Conservation (phyloP, 2,888 invertebrate genomes). For the Psococerastis gibbosa region DNA sequence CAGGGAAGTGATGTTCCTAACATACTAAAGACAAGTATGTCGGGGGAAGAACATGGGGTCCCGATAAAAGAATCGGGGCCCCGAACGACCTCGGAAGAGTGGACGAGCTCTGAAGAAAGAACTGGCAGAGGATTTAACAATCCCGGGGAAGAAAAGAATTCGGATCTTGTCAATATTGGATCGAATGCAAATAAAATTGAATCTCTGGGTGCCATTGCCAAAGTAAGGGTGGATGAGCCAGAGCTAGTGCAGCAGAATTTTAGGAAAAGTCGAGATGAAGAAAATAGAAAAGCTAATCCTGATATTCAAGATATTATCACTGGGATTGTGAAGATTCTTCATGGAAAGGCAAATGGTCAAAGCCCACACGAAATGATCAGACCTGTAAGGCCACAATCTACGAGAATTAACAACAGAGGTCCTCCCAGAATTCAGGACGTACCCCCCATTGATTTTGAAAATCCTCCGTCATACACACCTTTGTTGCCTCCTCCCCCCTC, state of each 20-base stretch:
- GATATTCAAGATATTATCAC: constrained; percentile 83
- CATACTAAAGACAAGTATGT: constrained; percentile 12
- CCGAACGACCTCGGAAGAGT: not conserved
- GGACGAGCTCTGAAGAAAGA: not conserved
- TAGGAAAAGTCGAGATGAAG: constrained; percentile 13
- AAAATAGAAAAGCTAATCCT: constrained; percentile 37
- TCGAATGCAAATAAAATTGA: not conserved
- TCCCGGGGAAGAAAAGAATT: constrained; percentile 16
- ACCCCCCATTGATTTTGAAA: constrained; percentile 46
- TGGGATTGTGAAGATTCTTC: constrained; percentile 70
- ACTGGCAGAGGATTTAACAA: not conserved
- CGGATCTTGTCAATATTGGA: constrained; percentile 12
- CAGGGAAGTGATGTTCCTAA: constrained; percentile 17
- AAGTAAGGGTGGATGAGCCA: constrained; percentile 22
- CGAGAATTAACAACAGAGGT: constrained; percentile 74
- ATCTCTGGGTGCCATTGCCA: constrained; percentile 20
- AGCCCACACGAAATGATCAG: constrained; percentile 34
- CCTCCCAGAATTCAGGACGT: constrained; percentile 70
- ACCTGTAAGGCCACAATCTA: constrained; percentile 45
- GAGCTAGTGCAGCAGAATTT: constrained; percentile 21
- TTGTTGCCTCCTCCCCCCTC: constrained; percentile 26
- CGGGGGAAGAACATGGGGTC: constrained; percentile 8
- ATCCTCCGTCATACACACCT: constrained; percentile 26
- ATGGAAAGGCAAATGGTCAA: constrained; percentile 73
- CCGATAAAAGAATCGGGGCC: constrained; percentile 12